Evolutionary conservation across 2,113 vertebrate genomes (phyloP).

Genomic region (Psilopsiagon aymara): DNA sequence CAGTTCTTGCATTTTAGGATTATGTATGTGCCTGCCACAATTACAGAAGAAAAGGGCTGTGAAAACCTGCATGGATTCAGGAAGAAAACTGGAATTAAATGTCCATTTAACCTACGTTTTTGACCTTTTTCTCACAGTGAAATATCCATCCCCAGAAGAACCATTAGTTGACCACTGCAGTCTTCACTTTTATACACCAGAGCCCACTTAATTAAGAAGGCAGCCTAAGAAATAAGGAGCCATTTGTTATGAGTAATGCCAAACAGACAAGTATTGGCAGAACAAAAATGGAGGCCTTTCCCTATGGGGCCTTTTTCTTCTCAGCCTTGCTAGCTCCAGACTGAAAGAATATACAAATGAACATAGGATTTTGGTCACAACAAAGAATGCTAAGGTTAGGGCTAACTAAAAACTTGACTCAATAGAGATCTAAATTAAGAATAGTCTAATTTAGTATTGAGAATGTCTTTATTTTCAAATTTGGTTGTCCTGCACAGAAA

Average conservation of each 20-base stretch:
- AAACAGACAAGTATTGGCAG: neutral
- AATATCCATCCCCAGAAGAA: constrained; percentile 1
- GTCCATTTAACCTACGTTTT: neutral
- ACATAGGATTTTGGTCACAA: neutral
- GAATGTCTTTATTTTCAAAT: neutral
- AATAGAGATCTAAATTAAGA: neutral
- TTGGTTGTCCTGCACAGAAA: neutral
- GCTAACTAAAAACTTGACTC: neutral
- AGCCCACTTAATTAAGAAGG: constrained; percentile 5
- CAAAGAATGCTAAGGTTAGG: neutral
- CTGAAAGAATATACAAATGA: neutral
- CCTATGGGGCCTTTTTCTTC: neutral
- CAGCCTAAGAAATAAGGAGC: neutral
- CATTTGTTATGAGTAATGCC: neutral
- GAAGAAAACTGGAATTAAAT: neutral
- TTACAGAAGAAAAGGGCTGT: neutral
- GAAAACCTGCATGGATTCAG: neutral
- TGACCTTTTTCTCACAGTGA: neutral
- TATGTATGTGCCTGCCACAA: neutral
- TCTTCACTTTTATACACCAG: neutral
- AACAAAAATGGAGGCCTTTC: neutral
- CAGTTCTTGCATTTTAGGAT: neutral
- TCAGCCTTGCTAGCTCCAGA: neutral
- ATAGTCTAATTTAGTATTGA: neutral
- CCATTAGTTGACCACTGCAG: neutral